Conservation (phyloP, 2,888 invertebrate species). For the Halocaridina rubra region DNA sequence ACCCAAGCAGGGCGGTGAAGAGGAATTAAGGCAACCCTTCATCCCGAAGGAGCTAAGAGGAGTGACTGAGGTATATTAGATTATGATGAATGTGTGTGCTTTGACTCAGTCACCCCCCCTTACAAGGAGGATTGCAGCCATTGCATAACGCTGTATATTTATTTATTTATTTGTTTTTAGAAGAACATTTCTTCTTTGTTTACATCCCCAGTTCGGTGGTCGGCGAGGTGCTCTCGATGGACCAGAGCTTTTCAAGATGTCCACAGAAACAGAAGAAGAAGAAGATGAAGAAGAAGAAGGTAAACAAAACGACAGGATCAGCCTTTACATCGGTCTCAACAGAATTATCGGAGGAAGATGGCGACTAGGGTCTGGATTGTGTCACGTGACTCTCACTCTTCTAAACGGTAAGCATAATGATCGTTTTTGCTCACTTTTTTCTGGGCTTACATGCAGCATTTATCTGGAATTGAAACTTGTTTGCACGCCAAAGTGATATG, state of each 20-base stretch:
- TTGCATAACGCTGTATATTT: not conserved
- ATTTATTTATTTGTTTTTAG: not conserved
- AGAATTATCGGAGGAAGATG: not conserved
- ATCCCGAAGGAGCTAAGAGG: too few relatives aligned
- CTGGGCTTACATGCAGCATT: too few relatives aligned
- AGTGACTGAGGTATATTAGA: too few relatives aligned
- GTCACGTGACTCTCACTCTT: not conserved
- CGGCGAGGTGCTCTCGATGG: not conserved
- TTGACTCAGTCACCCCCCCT: too few relatives aligned
- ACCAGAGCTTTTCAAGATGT: not conserved
- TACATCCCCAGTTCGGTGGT: slow-evolving; percentile 28
- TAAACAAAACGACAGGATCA: not conserved
- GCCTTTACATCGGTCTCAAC: slow-evolving; percentile 2
- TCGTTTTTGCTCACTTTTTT: not conserved
- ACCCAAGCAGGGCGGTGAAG: too few relatives aligned
- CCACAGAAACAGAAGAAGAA: not conserved
- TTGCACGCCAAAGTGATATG: not conserved
- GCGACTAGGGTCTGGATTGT: not conserved
- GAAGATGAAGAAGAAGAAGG: not conserved
- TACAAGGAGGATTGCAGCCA: too few relatives aligned
- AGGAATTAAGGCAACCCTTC: too few relatives aligned
- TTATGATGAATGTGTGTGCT: too few relatives aligned
- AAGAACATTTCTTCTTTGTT: too few relatives aligned
- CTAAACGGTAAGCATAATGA: not conserved
- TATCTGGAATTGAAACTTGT: not conserved